Conservation (phyloP, 2,797 vertebrate genomes). For the Furcifer pardalis region DNA sequence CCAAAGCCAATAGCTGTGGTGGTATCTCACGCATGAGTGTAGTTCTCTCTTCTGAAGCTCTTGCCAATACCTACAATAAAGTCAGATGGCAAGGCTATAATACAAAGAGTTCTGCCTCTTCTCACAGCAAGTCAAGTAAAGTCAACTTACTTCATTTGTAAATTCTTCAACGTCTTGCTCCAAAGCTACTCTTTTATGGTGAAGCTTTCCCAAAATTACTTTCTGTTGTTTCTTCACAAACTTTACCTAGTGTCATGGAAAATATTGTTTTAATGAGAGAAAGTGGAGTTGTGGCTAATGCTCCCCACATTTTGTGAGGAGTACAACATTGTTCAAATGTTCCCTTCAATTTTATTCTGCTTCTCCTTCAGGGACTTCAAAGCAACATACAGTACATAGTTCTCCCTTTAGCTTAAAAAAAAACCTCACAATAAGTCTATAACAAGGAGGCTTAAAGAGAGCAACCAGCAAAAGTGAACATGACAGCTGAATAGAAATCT, state of each 20-base stretch:
- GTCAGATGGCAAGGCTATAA: constrained; percentile 30
- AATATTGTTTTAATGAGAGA: constrained; percentile 48
- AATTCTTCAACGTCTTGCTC: constrained; percentile 77
- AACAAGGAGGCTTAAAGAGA: neutral
- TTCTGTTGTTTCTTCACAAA: constrained; percentile 85
- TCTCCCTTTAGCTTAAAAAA: neutral
- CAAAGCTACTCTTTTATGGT: constrained; percentile 73
- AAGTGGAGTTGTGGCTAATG: neutral
- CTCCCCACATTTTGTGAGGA: neutral
- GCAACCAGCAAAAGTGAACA: neutral
- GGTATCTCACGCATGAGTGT: constrained; percentile 73
- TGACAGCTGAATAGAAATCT: neutral
- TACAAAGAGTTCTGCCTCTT: constrained; percentile 1
- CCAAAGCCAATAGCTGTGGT: constrained; percentile 77
- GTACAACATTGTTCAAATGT: neutral
- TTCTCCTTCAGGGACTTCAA: neutral
- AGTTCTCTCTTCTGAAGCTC: constrained; percentile 65
- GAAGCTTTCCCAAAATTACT: constrained; percentile 76
- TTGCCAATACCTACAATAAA: constrained; percentile 53
- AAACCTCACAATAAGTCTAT: neutral
- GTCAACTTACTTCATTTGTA: constrained; percentile 65
- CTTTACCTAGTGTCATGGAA: constrained; percentile 77
- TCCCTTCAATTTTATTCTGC: neutral
- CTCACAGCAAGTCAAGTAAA: neutral
- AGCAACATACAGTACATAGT: neutral